Percentiles rank a stretch among this genome's conserved stretches.
These are phyloP conservation scores for Hemaris fuciformis DNA, from an alignment of 2,888 invertebrate species.

Conservation along the genomic window DNA sequence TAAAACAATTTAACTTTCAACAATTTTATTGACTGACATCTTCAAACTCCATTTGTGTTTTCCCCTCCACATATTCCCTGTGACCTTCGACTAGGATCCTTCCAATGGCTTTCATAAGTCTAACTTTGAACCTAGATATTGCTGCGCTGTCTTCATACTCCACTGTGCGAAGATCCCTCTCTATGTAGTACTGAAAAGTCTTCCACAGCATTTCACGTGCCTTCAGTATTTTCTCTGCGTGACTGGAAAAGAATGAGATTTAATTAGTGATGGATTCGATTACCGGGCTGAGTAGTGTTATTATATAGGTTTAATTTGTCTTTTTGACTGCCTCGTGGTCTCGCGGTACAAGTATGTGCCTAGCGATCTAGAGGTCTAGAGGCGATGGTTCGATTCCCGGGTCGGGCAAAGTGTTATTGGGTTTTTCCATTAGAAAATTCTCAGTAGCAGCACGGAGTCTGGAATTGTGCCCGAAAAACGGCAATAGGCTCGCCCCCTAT, in stretches of 20 bases:
- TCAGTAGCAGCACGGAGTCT: too few relatives aligned
- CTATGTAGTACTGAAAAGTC: conserved; percentile 72
- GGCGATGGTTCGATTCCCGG: too few relatives aligned
- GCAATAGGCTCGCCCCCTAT: too few relatives aligned
- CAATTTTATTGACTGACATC: conserved; percentile 5
- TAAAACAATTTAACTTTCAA: background rate
- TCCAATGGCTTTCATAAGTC: conserved; percentile 54
- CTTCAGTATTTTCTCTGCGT: conserved; percentile 66
- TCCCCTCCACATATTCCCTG: conserved; percentile 33
- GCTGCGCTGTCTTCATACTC: conserved; percentile 44
- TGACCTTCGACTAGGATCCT: conserved; percentile 59
- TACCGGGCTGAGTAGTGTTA: too few relatives aligned
- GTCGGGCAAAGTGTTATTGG: too few relatives aligned
- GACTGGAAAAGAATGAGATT: conserved; percentile 64
- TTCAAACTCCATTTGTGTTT: conserved; percentile 14
- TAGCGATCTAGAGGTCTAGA: too few relatives aligned
- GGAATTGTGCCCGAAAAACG: too few relatives aligned
- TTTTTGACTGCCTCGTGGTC: too few relatives aligned
- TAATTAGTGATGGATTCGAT: too few relatives aligned
- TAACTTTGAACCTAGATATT: conserved; percentile 50
- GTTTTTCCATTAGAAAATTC: too few relatives aligned
- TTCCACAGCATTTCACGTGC: conserved; percentile 73
- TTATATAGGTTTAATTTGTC: too few relatives aligned
- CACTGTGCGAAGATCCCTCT: conserved; percentile 53
- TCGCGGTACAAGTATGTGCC: too few relatives aligned